Base-by-base conservation (phyloP, 2,113 vertebrate genomes). In the Myiozetetes cayanensis region DNA sequence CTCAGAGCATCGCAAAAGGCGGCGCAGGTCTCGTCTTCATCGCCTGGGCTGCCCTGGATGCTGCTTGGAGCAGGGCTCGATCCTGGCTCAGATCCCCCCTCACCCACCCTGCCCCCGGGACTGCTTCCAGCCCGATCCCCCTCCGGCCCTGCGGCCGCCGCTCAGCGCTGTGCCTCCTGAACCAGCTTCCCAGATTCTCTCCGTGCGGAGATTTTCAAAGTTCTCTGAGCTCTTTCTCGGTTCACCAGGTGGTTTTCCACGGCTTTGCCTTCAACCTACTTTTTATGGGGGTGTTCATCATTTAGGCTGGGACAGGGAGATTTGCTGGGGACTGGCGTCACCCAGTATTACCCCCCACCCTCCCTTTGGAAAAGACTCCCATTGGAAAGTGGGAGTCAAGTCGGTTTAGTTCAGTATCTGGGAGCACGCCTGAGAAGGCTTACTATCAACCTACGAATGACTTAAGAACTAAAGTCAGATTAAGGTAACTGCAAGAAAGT, bases 121-220 rank as follows among this genome's bases (percentile, higher is more conserved):
- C 55, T 13, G 41, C 43, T 20, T 25, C 59, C n/a, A 17, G 5
- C 33, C 35, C 62, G 12, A 22, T 35, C 31, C 30, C 28, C 4
- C 16, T 10, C 22, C 14, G 6, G 3, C 61, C 27, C 41, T 12
- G n/a, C 9, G 9, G 0, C 6, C 43, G 0, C 25, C 9, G 12
- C 56, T 2, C 78, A 2, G 9, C 3, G 19, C 66, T 20, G 0
- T 4, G 56, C 39, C n/a, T 72, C 33, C 41, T 33, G 1, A 9
- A 1, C 5, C 4, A 14, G 27, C 67, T 22, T 4, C 27, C 14
- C 65, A 9, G n/a, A 24, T 9, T 22, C 25, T 10, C 35, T 52
- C 37, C 1, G 1, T 1, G 2, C 10, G 33, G 25, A 59, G 25
- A 14, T 67, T 39, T 37, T n/a, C 35, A 21, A 61, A 87, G 70